Conservation (phyloP, 2,797 vertebrate species). For the Sandelia bainsii region DNA sequence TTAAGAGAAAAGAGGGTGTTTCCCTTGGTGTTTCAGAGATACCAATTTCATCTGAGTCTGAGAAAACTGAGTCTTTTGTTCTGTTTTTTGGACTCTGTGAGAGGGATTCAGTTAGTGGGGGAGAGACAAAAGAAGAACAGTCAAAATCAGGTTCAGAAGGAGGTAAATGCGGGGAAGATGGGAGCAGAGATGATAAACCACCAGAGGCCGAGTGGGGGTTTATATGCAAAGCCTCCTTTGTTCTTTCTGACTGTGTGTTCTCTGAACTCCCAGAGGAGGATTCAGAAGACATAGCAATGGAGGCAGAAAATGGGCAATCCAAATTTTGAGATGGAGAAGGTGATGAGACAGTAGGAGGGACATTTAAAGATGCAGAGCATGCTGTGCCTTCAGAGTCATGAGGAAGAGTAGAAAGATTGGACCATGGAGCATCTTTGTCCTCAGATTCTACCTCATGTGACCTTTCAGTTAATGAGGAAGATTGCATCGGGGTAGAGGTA, state of each 20-base stretch:
- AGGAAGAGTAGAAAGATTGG: background rate
- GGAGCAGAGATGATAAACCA: background rate
- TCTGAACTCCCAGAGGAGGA: background rate
- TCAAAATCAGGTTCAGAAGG: background rate
- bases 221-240: background rate
- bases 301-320: background rate
- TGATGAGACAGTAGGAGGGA: background rate
- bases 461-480: background rate
- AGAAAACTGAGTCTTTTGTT: background rate
- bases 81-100: slow-evolving; percentile 18
- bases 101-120: background rate
- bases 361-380: background rate
- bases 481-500: background rate
- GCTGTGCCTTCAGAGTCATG: slow-evolving; percentile 6
- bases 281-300: background rate
- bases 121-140: background rate
- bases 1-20: background rate
- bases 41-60: background rate
- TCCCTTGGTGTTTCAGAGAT: background rate
- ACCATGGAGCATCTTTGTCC: background rate
- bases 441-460: background rate
- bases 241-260: background rate
- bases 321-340: background rate
- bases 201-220: background rate
- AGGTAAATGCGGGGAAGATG: background rate